Percentiles rank a stretch among this genome's conserved stretches.
Evolutionary conservation across 2,797 vertebrate genomes (phyloP).

Genomic region (Sebastiscus albofasciatus): DNA sequence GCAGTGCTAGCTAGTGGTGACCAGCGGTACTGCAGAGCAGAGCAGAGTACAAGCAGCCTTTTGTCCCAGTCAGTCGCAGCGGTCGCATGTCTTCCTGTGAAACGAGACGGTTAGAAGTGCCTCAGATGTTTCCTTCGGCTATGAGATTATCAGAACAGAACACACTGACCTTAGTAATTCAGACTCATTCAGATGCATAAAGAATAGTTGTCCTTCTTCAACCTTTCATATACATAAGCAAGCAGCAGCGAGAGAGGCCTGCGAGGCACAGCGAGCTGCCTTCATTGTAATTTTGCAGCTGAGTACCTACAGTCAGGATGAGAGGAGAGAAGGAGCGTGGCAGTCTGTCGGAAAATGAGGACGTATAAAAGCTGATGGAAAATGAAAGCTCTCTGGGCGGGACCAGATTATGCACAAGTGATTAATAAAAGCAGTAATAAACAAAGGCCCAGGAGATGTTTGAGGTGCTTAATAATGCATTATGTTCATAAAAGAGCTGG

Average conservation of each 20-base stretch:
- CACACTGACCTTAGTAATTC: conserved; percentile 62
- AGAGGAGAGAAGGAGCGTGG: conserved; percentile 57
- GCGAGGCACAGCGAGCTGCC: conserved; percentile 55
- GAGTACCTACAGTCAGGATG: conserved; percentile 66
- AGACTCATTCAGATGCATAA: conserved; percentile 60
- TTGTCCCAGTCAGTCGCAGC: conserved; percentile 23
- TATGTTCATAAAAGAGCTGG: conserved; percentile 87
- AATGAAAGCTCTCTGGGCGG: conserved; percentile 83
- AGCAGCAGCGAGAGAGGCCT: conserved; percentile 60
- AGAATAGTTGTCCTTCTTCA: conserved; percentile 61
- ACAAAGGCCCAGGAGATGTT: conserved; percentile 89
- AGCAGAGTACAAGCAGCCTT: conserved; percentile 17
- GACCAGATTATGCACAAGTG: conserved; percentile 85
- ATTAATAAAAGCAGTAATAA: conserved; percentile 91
- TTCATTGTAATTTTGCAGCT: conserved; percentile 70
- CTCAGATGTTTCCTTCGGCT: conserved; percentile 44
- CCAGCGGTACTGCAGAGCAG: conserved; percentile 59
- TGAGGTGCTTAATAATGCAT: conserved; percentile 91
- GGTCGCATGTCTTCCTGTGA: conserved; percentile 24
- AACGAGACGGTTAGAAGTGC: conserved; percentile 38
- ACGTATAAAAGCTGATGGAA: conserved; percentile 78
- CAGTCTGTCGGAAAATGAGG: conserved; percentile 69
- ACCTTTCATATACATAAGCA: conserved; percentile 48
- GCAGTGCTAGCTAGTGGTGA: conserved; percentile 83
- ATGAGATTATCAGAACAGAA: conserved; percentile 54